Evolutionary conservation across 2,888 invertebrate species (phyloP).

Genomic region (Therioaphis trifolii): DNA sequence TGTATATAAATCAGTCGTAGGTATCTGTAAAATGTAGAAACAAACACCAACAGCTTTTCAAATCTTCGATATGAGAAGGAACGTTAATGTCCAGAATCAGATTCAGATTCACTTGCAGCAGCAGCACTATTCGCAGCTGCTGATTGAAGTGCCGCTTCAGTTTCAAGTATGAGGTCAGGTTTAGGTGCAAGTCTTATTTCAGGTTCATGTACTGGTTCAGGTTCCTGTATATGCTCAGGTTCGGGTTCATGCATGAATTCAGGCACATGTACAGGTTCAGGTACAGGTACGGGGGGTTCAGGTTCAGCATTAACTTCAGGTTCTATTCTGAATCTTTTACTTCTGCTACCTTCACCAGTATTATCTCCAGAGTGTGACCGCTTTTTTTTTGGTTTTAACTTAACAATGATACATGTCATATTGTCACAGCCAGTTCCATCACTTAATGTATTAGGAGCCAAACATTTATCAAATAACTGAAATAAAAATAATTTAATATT

Average conservation of each 20-base stretch:
- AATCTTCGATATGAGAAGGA: constrained; percentile 17
- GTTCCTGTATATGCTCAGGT: too few relatives aligned
- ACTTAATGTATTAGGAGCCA: constrained; percentile 91
- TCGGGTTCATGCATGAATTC: too few relatives aligned
- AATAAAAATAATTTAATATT: constrained; percentile 65
- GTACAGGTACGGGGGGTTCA: too few relatives aligned
- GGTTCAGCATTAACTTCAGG: too few relatives aligned
- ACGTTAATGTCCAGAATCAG: constrained; percentile 43
- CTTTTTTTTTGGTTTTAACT: constrained; percentile 28
- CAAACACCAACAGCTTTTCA: constrained; percentile 55
- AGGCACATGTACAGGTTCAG: too few relatives aligned
- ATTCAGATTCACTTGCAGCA: too few relatives aligned
- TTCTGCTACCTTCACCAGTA: background rate
- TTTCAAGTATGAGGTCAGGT: too few relatives aligned
- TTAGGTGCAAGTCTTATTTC: too few relatives aligned
- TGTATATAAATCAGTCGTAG: constrained; percentile 49
- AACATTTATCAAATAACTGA: constrained; percentile 93
- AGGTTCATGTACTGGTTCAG: too few relatives aligned
- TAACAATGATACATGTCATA: constrained; percentile 96
- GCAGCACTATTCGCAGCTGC: too few relatives aligned
- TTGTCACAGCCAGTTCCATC: constrained; percentile 99
- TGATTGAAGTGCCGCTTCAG: too few relatives aligned
- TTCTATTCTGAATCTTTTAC: constrained; percentile 34
- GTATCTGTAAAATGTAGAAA: constrained; percentile 44
- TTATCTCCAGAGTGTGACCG: constrained; percentile 9